phyloP scores from a whole-genome alignment of 2,113 vertebrate species.

The Elaphurus davidianus region DNA sequence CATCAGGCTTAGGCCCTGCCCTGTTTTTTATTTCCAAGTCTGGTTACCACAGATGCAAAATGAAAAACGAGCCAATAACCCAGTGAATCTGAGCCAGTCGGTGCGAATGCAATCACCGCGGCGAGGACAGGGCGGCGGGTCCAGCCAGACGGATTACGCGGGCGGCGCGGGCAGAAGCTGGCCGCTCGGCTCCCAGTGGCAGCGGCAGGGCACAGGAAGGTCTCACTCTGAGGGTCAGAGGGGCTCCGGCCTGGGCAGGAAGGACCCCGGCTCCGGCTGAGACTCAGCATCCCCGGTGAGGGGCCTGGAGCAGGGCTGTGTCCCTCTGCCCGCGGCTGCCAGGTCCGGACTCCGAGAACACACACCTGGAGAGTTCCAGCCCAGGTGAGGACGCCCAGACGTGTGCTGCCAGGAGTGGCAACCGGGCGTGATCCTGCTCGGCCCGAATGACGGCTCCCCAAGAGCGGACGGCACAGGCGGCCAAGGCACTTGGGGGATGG shows the following conservation, averaged over 20 bases:
- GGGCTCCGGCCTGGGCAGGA: rapidly evolving
- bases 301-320: rapidly evolving
- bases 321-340: neutral
- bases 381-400: rapidly evolving
- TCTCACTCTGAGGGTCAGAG: neutral
- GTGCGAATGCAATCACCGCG: neutral
- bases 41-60: neutral
- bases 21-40: neutral
- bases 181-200: neutral
- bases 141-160: neutral
- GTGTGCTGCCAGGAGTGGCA: rapidly evolving
- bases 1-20: rapidly evolving
- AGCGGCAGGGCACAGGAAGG: neutral
- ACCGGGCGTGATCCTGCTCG: rapidly evolving
- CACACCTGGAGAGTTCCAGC: rapidly evolving
- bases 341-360: too few relatives aligned
- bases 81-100: neutral
- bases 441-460: rapidly evolving
- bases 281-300: rapidly evolving
- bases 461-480: rapidly evolving
- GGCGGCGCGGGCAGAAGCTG: neutral
- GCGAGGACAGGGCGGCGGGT: neutral
- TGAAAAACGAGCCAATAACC: constrained; percentile 57
- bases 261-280: rapidly evolving
- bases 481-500: rapidly evolving